These are phyloP conservation scores for Oxygymnocypris stewartii DNA, from an alignment of 2,113 vertebrate genomes.

Conservation along the genomic window DNA sequence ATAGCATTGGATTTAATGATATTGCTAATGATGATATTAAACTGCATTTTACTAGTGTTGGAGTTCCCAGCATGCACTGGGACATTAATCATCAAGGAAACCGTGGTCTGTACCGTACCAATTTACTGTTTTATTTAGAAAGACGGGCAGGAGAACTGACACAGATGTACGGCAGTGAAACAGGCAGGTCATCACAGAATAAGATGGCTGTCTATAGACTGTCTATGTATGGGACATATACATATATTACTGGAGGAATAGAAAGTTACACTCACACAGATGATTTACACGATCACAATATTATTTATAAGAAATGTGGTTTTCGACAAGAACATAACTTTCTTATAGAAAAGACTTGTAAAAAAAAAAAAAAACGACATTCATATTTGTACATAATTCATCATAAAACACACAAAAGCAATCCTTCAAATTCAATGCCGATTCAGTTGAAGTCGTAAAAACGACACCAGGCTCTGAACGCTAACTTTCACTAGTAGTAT, in stretches of 20 bases:
- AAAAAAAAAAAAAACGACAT: slow-evolving; percentile 60
- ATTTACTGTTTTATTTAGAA: slow-evolving; percentile 78
- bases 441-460: slow-evolving; percentile 51
- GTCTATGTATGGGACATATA: slow-evolving; percentile 66
- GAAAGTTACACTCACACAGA: slow-evolving; percentile 63
- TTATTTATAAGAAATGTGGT: slow-evolving; percentile 68
- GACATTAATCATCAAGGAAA: slow-evolving; percentile 6
- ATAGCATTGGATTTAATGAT: background rate
- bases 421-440: slow-evolving; percentile 45
- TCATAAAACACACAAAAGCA: slow-evolving; percentile 66
- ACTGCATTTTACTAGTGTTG: background rate
- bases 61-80: background rate
- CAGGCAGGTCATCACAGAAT: slow-evolving; percentile 77
- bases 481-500: slow-evolving; percentile 38
- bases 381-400: slow-evolving; percentile 69
- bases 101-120: slow-evolving; percentile 42
- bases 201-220: slow-evolving; percentile 67
- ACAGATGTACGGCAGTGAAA: slow-evolving; percentile 78
- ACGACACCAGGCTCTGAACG: slow-evolving; percentile 42
- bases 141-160: slow-evolving; percentile 58
- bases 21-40: background rate
- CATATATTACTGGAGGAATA: slow-evolving; percentile 75
- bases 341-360: slow-evolving; percentile 65
- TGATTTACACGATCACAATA: slow-evolving; percentile 57
- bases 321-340: slow-evolving; percentile 70